phyloP scores from a whole-genome alignment of 2,797 vertebrate genomes.

The Vultur gryphus region DNA sequence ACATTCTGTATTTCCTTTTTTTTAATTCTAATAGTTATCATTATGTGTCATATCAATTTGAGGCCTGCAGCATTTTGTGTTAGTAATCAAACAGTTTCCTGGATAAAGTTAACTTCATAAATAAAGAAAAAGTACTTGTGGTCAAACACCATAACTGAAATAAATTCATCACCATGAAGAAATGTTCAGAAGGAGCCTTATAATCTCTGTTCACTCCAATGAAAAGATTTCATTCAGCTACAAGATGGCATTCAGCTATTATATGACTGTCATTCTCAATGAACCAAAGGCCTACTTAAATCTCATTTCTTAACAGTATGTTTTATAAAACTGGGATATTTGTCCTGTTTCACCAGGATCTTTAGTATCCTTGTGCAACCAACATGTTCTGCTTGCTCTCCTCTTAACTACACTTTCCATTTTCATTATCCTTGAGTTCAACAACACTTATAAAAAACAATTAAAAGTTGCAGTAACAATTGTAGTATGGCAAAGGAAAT shows the following conservation, averaged over 20 bases:
- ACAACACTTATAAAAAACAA: neutral
- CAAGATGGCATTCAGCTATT: neutral
- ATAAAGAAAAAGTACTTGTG: neutral
- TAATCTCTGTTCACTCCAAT: neutral
- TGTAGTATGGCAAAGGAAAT: neutral
- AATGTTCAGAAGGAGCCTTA: neutral
- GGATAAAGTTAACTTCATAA: neutral
- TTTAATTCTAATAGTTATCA: neutral
- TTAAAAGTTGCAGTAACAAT: neutral
- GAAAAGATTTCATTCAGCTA: neutral
- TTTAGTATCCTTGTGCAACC: neutral
- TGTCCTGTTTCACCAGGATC: neutral
- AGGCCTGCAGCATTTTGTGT: neutral
- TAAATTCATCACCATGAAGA: neutral
- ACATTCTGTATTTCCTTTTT: neutral
- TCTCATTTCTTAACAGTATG: neutral
- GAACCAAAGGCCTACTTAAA: neutral
- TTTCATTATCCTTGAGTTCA: neutral
- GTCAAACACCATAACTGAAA: neutral
- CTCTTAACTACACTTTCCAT: neutral
- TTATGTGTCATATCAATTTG: neutral
- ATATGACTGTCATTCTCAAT: neutral
- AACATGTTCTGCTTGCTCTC: neutral
- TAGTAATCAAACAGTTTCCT: neutral
- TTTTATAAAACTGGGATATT: neutral